A percentile compares a stretch with the other conserved stretches of the same genome.
Evolutionary conservation across 2,888 invertebrate species (phyloP).

Genomic region (Aphidius colemani): DNA sequence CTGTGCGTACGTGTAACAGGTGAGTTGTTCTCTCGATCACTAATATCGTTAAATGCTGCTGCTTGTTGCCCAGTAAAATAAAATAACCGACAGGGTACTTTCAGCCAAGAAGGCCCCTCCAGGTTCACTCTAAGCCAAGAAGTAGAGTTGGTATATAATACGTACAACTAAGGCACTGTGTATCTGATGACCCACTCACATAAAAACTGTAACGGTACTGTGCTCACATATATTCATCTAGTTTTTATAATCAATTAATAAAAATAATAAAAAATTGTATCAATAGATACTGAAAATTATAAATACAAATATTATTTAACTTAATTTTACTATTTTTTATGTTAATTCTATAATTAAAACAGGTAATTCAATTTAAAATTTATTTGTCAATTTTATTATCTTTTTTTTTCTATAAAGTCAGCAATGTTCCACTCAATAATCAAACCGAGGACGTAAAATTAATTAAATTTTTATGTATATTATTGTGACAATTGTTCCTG

Average conservation of each 20-base stretch:
- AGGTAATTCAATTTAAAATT: no score
- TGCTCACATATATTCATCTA: conserved; percentile 19
- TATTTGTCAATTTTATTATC: no score
- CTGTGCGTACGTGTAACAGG: conserved; percentile 13
- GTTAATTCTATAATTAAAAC: no score
- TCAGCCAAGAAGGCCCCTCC: conserved; percentile 35
- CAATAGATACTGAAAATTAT: no score
- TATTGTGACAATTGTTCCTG: no score
- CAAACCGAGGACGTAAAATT: no score
- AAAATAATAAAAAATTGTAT: neutral
- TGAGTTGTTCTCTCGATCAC: conserved; percentile 41
- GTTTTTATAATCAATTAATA: conserved; percentile 11
- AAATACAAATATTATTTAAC: no score
- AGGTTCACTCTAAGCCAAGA: conserved; percentile 19
- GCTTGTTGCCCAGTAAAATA: conserved; percentile 33
- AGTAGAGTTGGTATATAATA: conserved; percentile 27
- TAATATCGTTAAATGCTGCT: conserved; percentile 47
- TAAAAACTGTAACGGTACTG: conserved; percentile 54
- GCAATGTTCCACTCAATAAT: no score
- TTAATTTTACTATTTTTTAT: neutral
- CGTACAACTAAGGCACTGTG: conserved; percentile 37
- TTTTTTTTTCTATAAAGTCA: no score
- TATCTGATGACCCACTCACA: conserved; percentile 56
- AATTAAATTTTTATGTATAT: no score
- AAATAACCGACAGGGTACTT: conserved; percentile 42